Percentiles rank a stretch among this genome's conserved stretches.
Conservation (phyloP, 1,140 invertebrate species). For the Nasonia longicornis region DNA sequence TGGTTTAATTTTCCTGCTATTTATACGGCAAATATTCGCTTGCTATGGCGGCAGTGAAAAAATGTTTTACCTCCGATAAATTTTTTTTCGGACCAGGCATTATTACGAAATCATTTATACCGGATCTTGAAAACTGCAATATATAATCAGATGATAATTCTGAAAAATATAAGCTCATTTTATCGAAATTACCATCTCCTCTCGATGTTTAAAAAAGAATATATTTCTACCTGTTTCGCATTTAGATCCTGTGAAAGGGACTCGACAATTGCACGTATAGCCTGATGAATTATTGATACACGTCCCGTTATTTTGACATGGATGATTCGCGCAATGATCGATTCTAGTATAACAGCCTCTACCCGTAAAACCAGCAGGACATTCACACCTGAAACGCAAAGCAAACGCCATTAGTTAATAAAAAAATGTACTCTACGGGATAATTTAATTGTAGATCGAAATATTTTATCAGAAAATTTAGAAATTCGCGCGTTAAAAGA, state of each 20-base stretch:
- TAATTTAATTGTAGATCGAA: background rate
- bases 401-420: background rate
- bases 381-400: slow-evolving; percentile 65
- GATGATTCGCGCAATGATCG: slow-evolving; percentile 71
- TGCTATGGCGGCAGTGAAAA: background rate
- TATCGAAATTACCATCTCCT: background rate
- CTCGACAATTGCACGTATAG: slow-evolving; percentile 64
- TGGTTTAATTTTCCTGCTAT: slow-evolving; percentile 2
- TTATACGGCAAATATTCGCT: background rate
- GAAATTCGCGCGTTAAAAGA: background rate
- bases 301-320: slow-evolving; percentile 70
- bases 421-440: background rate
- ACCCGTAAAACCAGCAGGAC: slow-evolving; percentile 70
- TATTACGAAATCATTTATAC: slow-evolving; percentile 70
- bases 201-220: background rate
- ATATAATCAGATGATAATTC: slow-evolving; percentile 69
- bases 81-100: slow-evolving; percentile 64
- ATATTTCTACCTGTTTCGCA: slow-evolving; percentile 62
- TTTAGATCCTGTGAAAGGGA: slow-evolving; percentile 60
- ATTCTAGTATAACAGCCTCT: slow-evolving; percentile 63
- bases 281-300: slow-evolving; percentile 66
- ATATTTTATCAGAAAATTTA: background rate
- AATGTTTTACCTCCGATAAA: slow-evolving; percentile 61
- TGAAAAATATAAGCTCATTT: slow-evolving; percentile 47
- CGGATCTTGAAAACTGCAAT: slow-evolving; percentile 70